Percentiles rank a stretch among this genome's conserved stretches.
Conservation (phyloP, 2,888 invertebrate species). For the Zelleria hepariella region DNA sequence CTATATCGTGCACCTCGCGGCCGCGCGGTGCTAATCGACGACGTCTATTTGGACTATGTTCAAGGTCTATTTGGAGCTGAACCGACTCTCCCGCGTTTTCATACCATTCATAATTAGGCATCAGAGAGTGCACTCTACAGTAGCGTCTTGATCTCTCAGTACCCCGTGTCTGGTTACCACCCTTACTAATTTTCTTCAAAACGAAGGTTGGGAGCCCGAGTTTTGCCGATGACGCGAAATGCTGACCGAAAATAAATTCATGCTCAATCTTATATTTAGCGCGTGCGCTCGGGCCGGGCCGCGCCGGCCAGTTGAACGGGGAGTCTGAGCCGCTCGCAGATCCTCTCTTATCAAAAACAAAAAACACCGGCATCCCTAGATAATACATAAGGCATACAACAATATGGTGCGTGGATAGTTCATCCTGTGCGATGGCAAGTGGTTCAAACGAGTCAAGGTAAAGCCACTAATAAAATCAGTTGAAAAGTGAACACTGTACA, state of each 20-base stretch:
- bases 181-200: conserved; percentile 20
- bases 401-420: conserved; percentile 34
- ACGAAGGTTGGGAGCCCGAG: conserved; percentile 13
- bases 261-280: conserved; percentile 71
- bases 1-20: too few relatives aligned
- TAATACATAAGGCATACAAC: conserved; percentile 32
- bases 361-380: conserved; percentile 29
- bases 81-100: not conserved
- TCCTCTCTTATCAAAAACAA: conserved; percentile 35
- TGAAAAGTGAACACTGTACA: conserved; percentile 56
- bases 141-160: not conserved
- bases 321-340: conserved; percentile 62
- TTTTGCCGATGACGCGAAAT: conserved; percentile 63
- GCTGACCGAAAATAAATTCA: conserved; percentile 66
- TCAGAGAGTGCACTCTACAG: not conserved
- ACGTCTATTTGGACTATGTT: too few relatives aligned
- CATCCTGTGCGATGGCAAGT: conserved; percentile 23
- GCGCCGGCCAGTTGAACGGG: conserved; percentile 60
- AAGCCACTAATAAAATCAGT: conserved; percentile 54
- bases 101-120: not conserved
- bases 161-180: not conserved
- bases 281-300: conserved; percentile 54
- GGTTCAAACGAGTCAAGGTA: conserved; percentile 55
- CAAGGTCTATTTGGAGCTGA: too few relatives aligned
- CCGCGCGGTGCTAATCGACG: too few relatives aligned